Percentiles rank a stretch among this genome's conserved stretches.
Conservation (phyloP, 2,113 vertebrate species). For the Petrocephalus microphthalmus region DNA sequence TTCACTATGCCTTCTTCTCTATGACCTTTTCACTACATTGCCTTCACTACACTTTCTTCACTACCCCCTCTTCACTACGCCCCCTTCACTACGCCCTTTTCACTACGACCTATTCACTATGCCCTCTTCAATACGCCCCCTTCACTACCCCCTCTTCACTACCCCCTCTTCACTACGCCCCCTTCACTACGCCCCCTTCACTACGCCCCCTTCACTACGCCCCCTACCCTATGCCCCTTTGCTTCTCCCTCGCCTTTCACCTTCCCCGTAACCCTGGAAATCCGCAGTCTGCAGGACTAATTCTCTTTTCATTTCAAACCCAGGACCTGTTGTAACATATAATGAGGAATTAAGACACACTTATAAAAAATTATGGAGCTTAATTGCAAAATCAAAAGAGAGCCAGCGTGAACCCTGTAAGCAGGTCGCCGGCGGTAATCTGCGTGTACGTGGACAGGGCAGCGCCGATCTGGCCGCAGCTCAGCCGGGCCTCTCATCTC, state of each 20-base stretch:
- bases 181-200: too few relatives aligned
- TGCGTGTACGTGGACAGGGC: constrained; percentile 51
- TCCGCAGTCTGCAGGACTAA: constrained; percentile 27
- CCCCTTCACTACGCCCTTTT: too few relatives aligned
- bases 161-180: too few relatives aligned
- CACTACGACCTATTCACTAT: too few relatives aligned
- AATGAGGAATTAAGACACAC: constrained; percentile 57
- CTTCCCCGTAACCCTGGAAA: constrained; percentile 20
- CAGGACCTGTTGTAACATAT: constrained; percentile 43
- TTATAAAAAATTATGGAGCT: constrained; percentile 51
- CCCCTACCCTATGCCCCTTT: background rate
- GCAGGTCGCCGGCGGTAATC: constrained; percentile 61
- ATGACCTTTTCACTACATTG: too few relatives aligned
- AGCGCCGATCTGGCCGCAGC: constrained; percentile 41
- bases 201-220: background rate
- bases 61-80: too few relatives aligned
- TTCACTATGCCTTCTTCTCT: too few relatives aligned
- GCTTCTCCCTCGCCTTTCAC: constrained; percentile 17
- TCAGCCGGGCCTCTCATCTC: constrained; percentile 41
- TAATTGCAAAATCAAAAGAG: constrained; percentile 42
- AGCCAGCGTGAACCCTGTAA: constrained; percentile 43
- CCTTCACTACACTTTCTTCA: too few relatives aligned
- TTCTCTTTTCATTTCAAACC: constrained; percentile 40
- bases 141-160: too few relatives aligned
- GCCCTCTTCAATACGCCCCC: too few relatives aligned